Base-by-base conservation (phyloP, 2,113 vertebrate genomes). In the Manacus vitellinus region DNA sequence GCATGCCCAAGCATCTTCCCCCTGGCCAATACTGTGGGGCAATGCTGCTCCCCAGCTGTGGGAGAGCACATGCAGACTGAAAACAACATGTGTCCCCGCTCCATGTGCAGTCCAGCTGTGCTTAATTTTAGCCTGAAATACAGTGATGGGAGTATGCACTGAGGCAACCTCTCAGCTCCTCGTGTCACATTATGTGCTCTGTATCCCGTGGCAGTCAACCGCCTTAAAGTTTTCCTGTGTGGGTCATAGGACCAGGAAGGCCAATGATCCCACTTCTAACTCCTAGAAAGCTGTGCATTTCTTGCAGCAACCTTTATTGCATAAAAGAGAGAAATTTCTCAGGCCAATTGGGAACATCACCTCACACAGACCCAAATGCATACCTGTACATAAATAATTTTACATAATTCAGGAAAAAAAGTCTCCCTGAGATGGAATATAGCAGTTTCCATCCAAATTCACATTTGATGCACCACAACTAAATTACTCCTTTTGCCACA, bases 161-260 rank as follows among this genome's bases (percentile, higher is more conserved):
- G 16, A 14, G 52, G 54, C 58, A 65, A 28, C 28, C 39, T 46
- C 71, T 30, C 65, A 41, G 43, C 33, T 61, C 20, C 30, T 75
- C 8, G 0, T 8, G 33, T 22, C 44, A 6, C 0, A 1, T 23
- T 0, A 0, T 59, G 47, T 39, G 51, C 65, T 67, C 43, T 9
- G 18, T 41, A 39, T 12, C 30, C 47, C 0, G 0, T 20, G 62
- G 39, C 3, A 3, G 33, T 14, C 59, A 65, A 27, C 33, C 10
- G 23, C 39, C 55, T 25, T 5, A 39, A 76, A 51, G 30, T 3
- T 68, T 68, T 49, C 28, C 49, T 55, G 0, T 9, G 7, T 12
- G 44, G 8, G 24, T 52, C 22, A 30, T 6, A 33, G 25, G 19
- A 46, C 33, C 62, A 55, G 33, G 15, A 83, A 89, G 33, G 33